These are phyloP conservation scores for Gobius niger DNA, from an alignment of 2,113 vertebrate species.

Conservation along the genomic window DNA sequence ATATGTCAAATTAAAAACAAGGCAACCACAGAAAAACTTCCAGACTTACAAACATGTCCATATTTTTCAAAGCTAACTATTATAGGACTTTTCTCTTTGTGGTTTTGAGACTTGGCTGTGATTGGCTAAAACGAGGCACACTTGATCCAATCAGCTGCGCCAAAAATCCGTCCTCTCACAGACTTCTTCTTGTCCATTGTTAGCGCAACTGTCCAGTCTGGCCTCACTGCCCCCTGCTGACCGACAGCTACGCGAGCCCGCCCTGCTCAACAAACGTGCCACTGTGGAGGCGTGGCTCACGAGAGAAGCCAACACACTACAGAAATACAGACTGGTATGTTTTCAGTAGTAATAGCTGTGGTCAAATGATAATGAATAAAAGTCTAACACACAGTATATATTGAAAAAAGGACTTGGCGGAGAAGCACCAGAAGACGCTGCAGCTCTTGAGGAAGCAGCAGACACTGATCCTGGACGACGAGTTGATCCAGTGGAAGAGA, in stretches of 20 bases:
- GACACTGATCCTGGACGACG: slow-evolving; percentile 93
- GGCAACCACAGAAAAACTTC: no score
- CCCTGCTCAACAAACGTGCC: slow-evolving; percentile 82
- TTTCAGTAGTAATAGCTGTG: neutral
- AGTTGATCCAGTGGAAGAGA: slow-evolving; percentile 97
- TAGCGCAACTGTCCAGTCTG: slow-evolving; percentile 91
- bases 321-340: slow-evolving; percentile 94
- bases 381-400: no score
- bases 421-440: slow-evolving; percentile 97
- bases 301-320: slow-evolving; percentile 89
- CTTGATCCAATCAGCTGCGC: no score
- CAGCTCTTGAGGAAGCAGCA: slow-evolving; percentile 95
- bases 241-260: slow-evolving; percentile 82
- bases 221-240: slow-evolving; percentile 90
- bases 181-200: neutral
- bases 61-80: no score
- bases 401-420: slow-evolving; percentile 82
- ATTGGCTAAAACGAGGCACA: no score
- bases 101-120: no score
- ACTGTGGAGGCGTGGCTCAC: slow-evolving; percentile 84
- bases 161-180: no score
- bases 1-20: no score
- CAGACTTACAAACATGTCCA: no score
- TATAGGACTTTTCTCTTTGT: no score
- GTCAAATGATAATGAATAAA: neutral